Evolutionary conservation across 2,888 invertebrate genomes (phyloP).

Genomic region (Drosophila meridionalis): DNA sequence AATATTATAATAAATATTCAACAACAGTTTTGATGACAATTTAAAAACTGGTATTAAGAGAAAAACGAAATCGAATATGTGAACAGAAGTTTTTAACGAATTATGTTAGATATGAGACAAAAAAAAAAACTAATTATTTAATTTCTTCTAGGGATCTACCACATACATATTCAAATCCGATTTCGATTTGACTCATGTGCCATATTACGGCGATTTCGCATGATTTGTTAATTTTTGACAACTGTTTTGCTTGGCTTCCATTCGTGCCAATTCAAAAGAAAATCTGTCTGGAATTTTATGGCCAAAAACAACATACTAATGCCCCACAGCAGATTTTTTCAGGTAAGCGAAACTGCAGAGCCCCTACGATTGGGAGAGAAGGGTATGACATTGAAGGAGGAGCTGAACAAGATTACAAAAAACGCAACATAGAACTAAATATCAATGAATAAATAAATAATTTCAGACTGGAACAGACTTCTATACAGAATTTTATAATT

Average conservation of each 20-base stretch:
- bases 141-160: no score
- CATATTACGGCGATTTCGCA: neutral
- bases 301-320: neutral
- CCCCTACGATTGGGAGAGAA: neutral
- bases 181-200: neutral
- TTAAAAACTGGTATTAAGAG: no score
- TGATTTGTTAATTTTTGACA: neutral
- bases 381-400: neutral
- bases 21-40: neutral
- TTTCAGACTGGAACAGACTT: neutral
- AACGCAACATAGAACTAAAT: neutral
- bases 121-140: no score
- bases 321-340: neutral
- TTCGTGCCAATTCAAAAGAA: neutral
- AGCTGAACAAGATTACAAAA: neutral
- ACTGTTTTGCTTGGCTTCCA: neutral
- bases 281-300: neutral
- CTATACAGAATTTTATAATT: neutral
- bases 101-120: no score
- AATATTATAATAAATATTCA: neutral
- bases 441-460: neutral
- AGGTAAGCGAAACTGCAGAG: neutral
- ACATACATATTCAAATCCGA: no score
- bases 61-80: no score
- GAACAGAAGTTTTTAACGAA: no score